phyloP scores from a whole-genome alignment of 2,888 invertebrate genomes.

The Xylocampa areola region DNA sequence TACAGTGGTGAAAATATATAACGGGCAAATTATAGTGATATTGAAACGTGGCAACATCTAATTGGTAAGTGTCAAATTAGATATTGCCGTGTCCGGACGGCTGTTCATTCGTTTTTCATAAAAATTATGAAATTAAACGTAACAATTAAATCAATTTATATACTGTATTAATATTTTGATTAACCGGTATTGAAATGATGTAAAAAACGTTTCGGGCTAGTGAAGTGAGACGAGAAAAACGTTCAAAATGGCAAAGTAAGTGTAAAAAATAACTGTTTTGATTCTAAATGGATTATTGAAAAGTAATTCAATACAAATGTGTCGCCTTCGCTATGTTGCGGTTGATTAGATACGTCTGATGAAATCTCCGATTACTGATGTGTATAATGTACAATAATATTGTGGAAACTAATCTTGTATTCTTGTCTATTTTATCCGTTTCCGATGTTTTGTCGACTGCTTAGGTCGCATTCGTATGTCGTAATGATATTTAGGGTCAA shows the following conservation, averaged over 20 bases:
- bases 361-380: slow-evolving; percentile 37
- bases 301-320: slow-evolving; percentile 60
- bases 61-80: slow-evolving; percentile 37
- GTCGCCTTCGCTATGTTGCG: slow-evolving; percentile 59
- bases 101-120: slow-evolving; percentile 27
- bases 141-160: slow-evolving; percentile 26
- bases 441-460: slow-evolving; percentile 15
- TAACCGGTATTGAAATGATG: slow-evolving; percentile 62
- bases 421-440: slow-evolving; percentile 2
- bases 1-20: too few species aligned
- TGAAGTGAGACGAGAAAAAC: slow-evolving; percentile 47
- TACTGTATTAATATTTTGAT: slow-evolving; percentile 15
- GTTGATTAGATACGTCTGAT: slow-evolving; percentile 57
- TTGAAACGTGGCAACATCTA: neutral
- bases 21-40: too few species aligned
- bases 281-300: slow-evolving; percentile 60
- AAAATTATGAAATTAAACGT: slow-evolving; percentile 52
- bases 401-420: neutral
- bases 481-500: slow-evolving; percentile 13
- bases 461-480: slow-evolving; percentile 3
- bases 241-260: slow-evolving; percentile 85
- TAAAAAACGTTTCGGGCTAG: slow-evolving; percentile 55
- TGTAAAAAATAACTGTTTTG: slow-evolving; percentile 56
- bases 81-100: slow-evolving; percentile 36
- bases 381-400: slow-evolving; percentile 15